Evolutionary conservation across 2,797 vertebrate genomes (phyloP).

Genomic region (Rhinatrema bivittatum): DNA sequence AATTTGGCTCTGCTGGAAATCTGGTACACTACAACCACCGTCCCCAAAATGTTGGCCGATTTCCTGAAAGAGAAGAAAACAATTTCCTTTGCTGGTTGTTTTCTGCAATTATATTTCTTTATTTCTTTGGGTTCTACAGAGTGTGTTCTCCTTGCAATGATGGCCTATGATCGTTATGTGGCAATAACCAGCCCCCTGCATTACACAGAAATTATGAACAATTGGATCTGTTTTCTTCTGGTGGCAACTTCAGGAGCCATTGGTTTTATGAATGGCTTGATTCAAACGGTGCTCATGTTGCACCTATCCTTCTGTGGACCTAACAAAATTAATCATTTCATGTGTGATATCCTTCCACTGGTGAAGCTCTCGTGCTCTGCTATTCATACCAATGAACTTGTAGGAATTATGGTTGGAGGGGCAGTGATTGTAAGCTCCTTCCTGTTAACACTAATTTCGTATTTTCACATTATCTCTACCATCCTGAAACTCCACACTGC

Average conservation of each 20-base stretch:
- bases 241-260: slow-evolving; percentile 2
- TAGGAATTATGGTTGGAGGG: slow-evolving; percentile 7
- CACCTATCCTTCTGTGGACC: slow-evolving; percentile 2
- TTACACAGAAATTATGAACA: slow-evolving; percentile 4
- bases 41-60: slow-evolving; percentile 4
- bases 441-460: slow-evolving; percentile 29
- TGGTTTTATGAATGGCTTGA: slow-evolving; percentile 3
- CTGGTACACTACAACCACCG: slow-evolving; percentile 2
- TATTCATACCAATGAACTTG: slow-evolving; percentile 1
- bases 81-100: slow-evolving; percentile 4
- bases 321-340: slow-evolving; percentile 6
- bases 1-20: slow-evolving; percentile 1
- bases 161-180: slow-evolving; percentile 6
- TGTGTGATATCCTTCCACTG: slow-evolving; percentile 6
- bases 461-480: slow-evolving; percentile 18
- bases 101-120: slow-evolving; percentile 6
- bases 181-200: slow-evolving; percentile 4
- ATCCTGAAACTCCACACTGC: slow-evolving; percentile 23
- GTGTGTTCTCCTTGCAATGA: slow-evolving; percentile 1
- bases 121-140: slow-evolving; percentile 7
- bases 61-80: not conserved
- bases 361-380: slow-evolving; percentile 2
- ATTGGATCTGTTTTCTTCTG: slow-evolving; percentile 1
- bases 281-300: slow-evolving; percentile 6
- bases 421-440: slow-evolving; percentile 4